Evolutionary conservation across 2,113 vertebrate species (phyloP), one percentile per base, ranked within the genome.

Genomic region (Cephalopholis sonnerati): DNA sequence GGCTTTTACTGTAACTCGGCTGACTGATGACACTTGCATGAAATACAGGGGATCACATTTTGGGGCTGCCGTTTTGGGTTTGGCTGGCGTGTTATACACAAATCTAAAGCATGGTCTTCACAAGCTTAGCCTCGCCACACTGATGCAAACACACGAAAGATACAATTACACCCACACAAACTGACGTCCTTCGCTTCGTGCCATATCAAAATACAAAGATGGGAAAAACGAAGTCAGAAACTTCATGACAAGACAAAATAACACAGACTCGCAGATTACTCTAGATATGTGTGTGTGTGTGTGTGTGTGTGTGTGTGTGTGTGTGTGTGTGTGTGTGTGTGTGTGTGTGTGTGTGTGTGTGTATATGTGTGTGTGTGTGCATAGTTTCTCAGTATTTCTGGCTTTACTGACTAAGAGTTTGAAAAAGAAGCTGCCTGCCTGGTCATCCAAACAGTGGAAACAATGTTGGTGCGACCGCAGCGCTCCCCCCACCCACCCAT

Each of bases 381-480:
- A 83, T 89, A 74, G 55, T 84, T 87, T 66, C 74, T 77, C 61
- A 74, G 62, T 77, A 85, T 75, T 87, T 82, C 84, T 91, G 82
- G 68, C 71, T 77, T 84, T 62, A 58, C 72, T 82, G 87, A 89
- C 65, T 80, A 83, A 81, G 83, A 88, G 79, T 87, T 79, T 77
- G 71, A 82, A 76, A 85, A 81, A 82, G 87, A 88, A 89, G 89
- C 88, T 85, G 88, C 81, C 78, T 87, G 86, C 91, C 88, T 87
- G 88, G 87, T 92, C 91, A 91, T 93, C 89, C 87, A 94, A 94
- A 91, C 87, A 90, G 87, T 93, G 93, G 93, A 93, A 94, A 94
- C 92, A 93, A 91, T 93, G 92, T 91, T 82, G 89, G 84, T 85
- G 82, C 46, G 9, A 92, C 90, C 91, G 48, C 93, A 92, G 83